Base-by-base conservation (phyloP, 2,888 invertebrate genomes). In the Dasypolia templi region DNA sequence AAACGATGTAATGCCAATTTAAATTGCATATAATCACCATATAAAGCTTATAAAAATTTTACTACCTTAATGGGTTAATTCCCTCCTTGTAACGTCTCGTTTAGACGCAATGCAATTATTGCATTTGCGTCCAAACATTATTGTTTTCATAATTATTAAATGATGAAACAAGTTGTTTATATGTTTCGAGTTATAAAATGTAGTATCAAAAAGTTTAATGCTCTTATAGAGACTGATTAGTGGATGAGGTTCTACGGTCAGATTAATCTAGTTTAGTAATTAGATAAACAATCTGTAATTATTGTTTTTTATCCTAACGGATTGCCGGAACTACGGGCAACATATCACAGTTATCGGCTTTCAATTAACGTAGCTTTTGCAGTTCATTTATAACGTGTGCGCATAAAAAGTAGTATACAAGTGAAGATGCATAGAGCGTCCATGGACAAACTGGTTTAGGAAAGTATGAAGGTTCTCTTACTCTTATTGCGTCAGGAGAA, bases 401-500 rank as follows among this genome's bases (percentile, higher is more conserved):
- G 12, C n/a, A 32, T 61, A 53, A 26, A 64, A 72, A 65, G 2
- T 56, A 29, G 29, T 49, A 19, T 44, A 26, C 55, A 68, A 55
- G 59, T 68, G 46, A 26, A 66, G 71, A 76, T 61, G 19, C 56
- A 55, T 68, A 67, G 42, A 39, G 32, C 17, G n/a, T 14, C 4
- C 32, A 49, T 55, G 32, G 12, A 39, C 58, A 67, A 82, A 70
- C 67, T 62, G 75, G 81, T 75, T 75, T 77, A 78, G 66, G 56
- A 69, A 70, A 75, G 65, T 77, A 29, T n/a, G 44, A 78, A 72
- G 62, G 61, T 59, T 53, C 55, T 75, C 85, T 88, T 86, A 97
- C 97, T 92, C 98, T 97, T 92, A 98, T 90, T 6, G 98, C 98
- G 82, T 96, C 91, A 11, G 98, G 98, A 87, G 95, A 97, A 77